phyloP scores from a whole-genome alignment of 2,797 vertebrate genomes.

The Phrynocephalus forsythii region DNA sequence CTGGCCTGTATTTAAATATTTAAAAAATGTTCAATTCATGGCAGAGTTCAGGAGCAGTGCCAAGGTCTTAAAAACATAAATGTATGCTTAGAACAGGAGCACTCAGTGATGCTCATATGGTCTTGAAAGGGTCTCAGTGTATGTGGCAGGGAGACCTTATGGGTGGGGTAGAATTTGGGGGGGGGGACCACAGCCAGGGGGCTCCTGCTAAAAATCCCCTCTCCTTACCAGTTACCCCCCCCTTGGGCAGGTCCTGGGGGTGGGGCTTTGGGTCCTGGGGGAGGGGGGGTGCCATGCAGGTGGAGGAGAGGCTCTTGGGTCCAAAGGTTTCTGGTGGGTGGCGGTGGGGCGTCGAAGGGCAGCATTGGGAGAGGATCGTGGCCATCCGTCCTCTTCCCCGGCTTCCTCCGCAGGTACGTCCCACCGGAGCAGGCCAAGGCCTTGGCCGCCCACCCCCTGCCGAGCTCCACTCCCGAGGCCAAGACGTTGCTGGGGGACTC shows the following conservation, averaged over 20 bases:
- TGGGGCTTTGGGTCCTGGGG: too few relatives aligned
- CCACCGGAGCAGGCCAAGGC: slow-evolving; percentile 82
- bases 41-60: not conserved
- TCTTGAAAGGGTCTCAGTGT: not conserved
- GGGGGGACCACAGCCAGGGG: not conserved
- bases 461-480: slow-evolving; percentile 80
- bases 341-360: too few relatives aligned
- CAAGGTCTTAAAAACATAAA: not conserved
- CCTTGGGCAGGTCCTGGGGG: not conserved
- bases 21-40: too few relatives aligned
- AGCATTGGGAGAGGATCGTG: not conserved
- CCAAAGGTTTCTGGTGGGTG: too few relatives aligned
- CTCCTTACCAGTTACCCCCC: not conserved
- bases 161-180: not conserved
- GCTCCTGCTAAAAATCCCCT: not conserved
- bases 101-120: not conserved
- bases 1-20: too few relatives aligned
- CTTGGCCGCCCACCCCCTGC: slow-evolving; percentile 70
- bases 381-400: not conserved
- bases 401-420: slow-evolving; percentile 82
- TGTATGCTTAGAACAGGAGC: not conserved
- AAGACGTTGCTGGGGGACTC: slow-evolving; percentile 78
- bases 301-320: not conserved
- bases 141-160: not conserved
- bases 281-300: too few relatives aligned